phyloP scores from a whole-genome alignment of 2,797 vertebrate species.

The Parauchenoglanis punctatus region DNA sequence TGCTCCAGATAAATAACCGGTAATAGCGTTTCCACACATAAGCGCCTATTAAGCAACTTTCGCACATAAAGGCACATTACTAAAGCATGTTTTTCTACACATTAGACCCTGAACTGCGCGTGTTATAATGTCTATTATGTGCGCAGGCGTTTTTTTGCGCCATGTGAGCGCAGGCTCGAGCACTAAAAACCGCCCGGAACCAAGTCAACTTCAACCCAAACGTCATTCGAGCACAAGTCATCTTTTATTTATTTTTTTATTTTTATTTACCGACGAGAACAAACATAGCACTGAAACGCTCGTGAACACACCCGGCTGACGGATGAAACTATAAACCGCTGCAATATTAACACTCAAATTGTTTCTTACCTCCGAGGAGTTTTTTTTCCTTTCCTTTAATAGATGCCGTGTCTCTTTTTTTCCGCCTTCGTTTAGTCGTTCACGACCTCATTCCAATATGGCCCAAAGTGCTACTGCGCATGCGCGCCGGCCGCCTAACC shows the following conservation, averaged over 20 bases:
- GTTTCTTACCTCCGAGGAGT: constrained; percentile 87
- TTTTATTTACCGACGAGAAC: constrained; percentile 65
- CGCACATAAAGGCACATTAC: constrained; percentile 51
- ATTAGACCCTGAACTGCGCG: background rate
- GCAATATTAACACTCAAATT: constrained; percentile 73
- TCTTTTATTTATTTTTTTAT: constrained; percentile 65
- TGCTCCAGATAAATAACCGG: constrained; percentile 58
- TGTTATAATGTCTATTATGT: too few relatives aligned
- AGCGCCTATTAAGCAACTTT: constrained; percentile 74
- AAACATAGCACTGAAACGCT: constrained; percentile 69
- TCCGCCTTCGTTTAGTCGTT: constrained; percentile 78
- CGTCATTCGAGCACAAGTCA: constrained; percentile 78
- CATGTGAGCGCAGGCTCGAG: background rate
- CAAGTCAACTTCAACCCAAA: constrained; percentile 80
- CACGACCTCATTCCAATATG: constrained; percentile 97
- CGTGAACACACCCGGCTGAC: constrained; percentile 65
- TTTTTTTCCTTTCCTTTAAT: constrained; percentile 78
- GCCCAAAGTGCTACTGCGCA: constrained; percentile 84
- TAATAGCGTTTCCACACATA: constrained; percentile 64
- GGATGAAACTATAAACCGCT: constrained; percentile 64
- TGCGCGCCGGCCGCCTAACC: constrained; percentile 70
- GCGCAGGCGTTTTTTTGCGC: background rate
- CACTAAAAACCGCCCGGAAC: constrained; percentile 57
- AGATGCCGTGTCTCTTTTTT: constrained; percentile 77
- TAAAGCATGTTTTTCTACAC: background rate